Conservation (phyloP, 2,113 vertebrate species). For the Brienomyrus longianalis region DNA sequence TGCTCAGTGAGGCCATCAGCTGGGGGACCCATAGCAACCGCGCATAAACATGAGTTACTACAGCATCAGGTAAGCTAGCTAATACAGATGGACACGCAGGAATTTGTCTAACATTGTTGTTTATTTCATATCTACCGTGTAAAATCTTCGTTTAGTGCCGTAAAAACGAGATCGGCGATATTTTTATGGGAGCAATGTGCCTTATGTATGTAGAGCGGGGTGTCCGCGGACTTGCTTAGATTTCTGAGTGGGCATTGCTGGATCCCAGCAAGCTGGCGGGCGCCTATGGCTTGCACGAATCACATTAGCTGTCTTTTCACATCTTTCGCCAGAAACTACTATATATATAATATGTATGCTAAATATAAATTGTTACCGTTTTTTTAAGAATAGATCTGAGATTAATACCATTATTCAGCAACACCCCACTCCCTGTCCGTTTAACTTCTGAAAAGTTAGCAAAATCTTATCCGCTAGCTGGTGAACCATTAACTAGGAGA, state of each 20-base stretch:
- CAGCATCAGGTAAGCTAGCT: constrained; percentile 51
- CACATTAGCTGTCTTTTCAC: background rate
- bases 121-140: background rate
- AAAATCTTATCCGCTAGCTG: background rate
- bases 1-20: constrained; percentile 41
- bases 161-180: background rate
- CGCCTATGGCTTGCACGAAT: background rate
- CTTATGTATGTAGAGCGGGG: background rate
- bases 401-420: background rate
- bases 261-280: background rate
- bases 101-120: background rate
- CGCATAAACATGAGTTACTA: constrained; percentile 69
- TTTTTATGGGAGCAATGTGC: background rate
- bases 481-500: background rate
- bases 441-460: background rate
- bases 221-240: background rate
- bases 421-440: background rate
- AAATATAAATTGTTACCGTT: background rate
- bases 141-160: background rate
- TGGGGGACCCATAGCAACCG: constrained; percentile 63
- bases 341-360: background rate
- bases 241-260: constrained; percentile 4
- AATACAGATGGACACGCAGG: background rate
- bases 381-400: background rate
- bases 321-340: background rate